Evolutionary conservation across 92 coral and sea anemone species (phyloP).

Genomic region (Blastomussa wellsi): DNA sequence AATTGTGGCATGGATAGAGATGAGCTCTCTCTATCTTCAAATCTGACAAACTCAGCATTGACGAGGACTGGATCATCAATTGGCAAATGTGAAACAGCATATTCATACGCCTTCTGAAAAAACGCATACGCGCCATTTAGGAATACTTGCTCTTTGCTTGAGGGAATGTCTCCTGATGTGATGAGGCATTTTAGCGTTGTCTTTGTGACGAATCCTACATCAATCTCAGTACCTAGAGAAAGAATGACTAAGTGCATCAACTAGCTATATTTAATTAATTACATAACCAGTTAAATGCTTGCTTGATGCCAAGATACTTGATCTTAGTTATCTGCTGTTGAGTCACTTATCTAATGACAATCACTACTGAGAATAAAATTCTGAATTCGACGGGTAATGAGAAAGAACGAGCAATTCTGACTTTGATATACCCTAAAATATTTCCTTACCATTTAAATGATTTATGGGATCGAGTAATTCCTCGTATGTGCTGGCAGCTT

Average conservation of each 20-base stretch:
- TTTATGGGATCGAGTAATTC: constrained; percentile 34
- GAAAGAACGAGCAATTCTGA: constrained; percentile 20
- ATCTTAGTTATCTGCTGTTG: background rate
- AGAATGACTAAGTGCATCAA: background rate
- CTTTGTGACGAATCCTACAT: constrained; percentile 42
- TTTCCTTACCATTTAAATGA: constrained; percentile 31
- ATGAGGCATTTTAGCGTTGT: constrained; percentile 26
- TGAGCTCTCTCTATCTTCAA: background rate
- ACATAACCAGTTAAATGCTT: no score
- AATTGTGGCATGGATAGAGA: background rate
- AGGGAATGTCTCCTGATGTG: constrained; percentile 15
- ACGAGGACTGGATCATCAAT: background rate
- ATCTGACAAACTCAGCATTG: background rate
- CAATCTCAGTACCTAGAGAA: constrained; percentile 24
- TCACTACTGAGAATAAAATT: no score
- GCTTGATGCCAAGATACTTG: background rate
- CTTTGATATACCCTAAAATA: constrained; percentile 22
- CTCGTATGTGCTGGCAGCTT: constrained; percentile 26
- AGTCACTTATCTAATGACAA: background rate
- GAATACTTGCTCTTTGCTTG: constrained; percentile 33
- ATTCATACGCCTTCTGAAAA: background rate
- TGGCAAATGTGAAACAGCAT: background rate
- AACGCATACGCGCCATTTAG: background rate
- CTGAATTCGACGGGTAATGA: background rate
- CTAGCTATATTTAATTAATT: background rate